These are phyloP conservation scores for Abramis brama DNA, from an alignment of 2,113 vertebrate genomes.

Conservation along the genomic window DNA sequence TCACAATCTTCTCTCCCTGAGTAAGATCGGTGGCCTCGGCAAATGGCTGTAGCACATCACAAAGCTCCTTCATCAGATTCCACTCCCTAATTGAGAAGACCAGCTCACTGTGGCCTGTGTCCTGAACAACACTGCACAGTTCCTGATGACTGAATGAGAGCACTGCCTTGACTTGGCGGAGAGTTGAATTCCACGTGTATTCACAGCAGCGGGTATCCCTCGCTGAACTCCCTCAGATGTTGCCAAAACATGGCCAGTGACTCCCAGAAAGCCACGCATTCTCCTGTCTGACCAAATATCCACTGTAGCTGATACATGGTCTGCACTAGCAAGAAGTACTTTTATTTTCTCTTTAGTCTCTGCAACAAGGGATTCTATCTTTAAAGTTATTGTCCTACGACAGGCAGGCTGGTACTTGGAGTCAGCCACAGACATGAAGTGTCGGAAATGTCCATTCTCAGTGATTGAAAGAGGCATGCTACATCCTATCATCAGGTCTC, in stretches of 20 bases:
- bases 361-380: constrained; percentile 22
- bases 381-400: constrained; percentile 20
- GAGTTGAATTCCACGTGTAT: not conserved
- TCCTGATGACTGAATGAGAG: not conserved
- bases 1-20: too few relatives aligned
- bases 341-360: constrained; percentile 16
- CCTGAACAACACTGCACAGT: constrained; percentile 1
- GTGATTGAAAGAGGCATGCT: constrained; percentile 30
- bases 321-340: not conserved
- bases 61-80: not conserved
- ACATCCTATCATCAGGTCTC: constrained; percentile 25
- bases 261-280: constrained; percentile 25
- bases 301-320: constrained; percentile 39
- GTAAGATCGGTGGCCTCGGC: not conserved
- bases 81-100: not conserved
- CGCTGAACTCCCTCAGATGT: constrained; percentile 8
- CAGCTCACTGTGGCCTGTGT: not conserved
- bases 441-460: constrained; percentile 4
- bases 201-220: not conserved
- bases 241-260: not conserved
- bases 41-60: not conserved
- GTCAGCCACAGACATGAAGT: constrained; percentile 40
- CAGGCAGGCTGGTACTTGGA: constrained; percentile 25
- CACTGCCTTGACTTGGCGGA: constrained; percentile 2
- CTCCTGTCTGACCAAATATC: not conserved